Evolutionary conservation across 2,113 vertebrate genomes (phyloP).

Genomic region (Pygoscelis antarcticus): DNA sequence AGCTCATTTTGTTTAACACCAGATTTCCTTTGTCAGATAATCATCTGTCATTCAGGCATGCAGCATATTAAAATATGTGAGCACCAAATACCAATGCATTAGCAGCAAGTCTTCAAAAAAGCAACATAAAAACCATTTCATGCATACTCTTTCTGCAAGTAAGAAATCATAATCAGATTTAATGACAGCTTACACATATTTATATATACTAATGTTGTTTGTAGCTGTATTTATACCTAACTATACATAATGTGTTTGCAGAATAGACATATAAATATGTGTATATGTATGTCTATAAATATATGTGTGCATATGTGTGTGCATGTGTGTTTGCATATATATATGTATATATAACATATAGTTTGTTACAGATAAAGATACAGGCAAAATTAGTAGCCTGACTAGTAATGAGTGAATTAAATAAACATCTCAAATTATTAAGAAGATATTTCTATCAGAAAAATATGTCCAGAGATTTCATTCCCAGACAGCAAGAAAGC

Average conservation of each 20-base stretch:
- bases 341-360: neutral
- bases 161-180: slow-evolving; percentile 60
- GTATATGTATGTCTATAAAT: neutral
- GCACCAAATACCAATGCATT: slow-evolving; percentile 56
- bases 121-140: neutral
- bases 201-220: slow-evolving; percentile 2
- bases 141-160: slow-evolving; percentile 10
- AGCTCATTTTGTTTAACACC: slow-evolving; percentile 74
- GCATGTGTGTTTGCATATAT: neutral
- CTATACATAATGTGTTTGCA: slow-evolving; percentile 39
- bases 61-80: slow-evolving; percentile 59
- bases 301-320: neutral
- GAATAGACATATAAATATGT: slow-evolving; percentile 14
- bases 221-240: slow-evolving; percentile 7
- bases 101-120: slow-evolving; percentile 51
- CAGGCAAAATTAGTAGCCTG: neutral
- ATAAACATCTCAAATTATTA: neutral
- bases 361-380: neutral
- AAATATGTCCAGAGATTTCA: neutral
- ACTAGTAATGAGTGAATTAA: neutral
- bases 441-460: neutral
- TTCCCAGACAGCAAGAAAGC: neutral
- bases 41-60: slow-evolving; percentile 73
- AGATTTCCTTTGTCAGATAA: slow-evolving; percentile 80
- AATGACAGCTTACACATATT: slow-evolving; percentile 43